A percentile compares a stretch with the other conserved stretches of the same genome.
Evolutionary conservation across 2,888 invertebrate species (phyloP).

Genomic region (Hipparchia sbordonii): DNA sequence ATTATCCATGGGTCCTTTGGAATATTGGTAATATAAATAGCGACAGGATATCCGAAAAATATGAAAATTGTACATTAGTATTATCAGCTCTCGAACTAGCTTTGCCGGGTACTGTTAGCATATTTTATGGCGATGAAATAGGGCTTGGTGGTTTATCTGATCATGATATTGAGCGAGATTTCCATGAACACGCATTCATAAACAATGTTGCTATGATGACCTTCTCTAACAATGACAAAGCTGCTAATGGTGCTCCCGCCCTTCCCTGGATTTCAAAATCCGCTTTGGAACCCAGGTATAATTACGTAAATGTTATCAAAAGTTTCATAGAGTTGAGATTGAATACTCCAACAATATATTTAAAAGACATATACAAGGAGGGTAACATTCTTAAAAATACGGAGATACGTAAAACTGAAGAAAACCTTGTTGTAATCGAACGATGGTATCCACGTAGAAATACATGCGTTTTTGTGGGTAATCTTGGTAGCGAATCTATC

Average conservation of each 20-base stretch:
- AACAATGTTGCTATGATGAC: slow-evolving; percentile 88
- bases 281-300: slow-evolving; percentile 71
- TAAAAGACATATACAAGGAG: slow-evolving; percentile 87
- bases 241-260: slow-evolving; percentile 62
- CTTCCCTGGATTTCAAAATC: slow-evolving; percentile 86
- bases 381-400: slow-evolving; percentile 85
- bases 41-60: slow-evolving; percentile 82
- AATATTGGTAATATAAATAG: slow-evolving; percentile 86
- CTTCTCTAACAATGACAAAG: slow-evolving; percentile 76
- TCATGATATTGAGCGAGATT: slow-evolving; percentile 80
- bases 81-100: slow-evolving; percentile 89
- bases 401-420: slow-evolving; percentile 85
- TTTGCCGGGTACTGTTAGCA: slow-evolving; percentile 92
- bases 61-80: slow-evolving; percentile 86
- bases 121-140: slow-evolving; percentile 97
- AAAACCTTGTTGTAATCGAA: slow-evolving; percentile 87
- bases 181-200: slow-evolving; percentile 83
- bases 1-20: slow-evolving; percentile 92
- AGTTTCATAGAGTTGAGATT: slow-evolving; percentile 84
- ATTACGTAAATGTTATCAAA: slow-evolving; percentile 81
- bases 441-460: slow-evolving; percentile 91
- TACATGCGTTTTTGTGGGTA: slow-evolving; percentile 89
- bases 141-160: slow-evolving; percentile 83
- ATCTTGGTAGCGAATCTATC: slow-evolving; percentile 84
- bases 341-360: slow-evolving; percentile 87